These are phyloP conservation scores for Pseudococcus jackbeardsleyi DNA, from an alignment of 2,888 invertebrate species.

Conservation along the genomic window DNA sequence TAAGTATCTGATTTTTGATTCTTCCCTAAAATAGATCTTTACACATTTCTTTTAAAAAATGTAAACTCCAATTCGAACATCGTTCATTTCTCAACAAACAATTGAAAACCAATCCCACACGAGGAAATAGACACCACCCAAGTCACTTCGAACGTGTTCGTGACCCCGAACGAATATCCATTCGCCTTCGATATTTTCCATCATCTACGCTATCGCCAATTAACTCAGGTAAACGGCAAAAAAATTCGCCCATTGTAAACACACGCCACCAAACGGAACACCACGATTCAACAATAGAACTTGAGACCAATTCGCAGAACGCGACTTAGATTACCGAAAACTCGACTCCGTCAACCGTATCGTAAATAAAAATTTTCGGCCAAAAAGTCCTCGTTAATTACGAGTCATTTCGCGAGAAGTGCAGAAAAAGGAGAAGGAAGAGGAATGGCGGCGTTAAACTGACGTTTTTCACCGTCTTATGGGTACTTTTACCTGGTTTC, in stretches of 20 bases:
- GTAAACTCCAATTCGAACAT: no score
- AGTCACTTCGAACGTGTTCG: background rate
- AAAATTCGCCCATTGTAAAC: conserved; percentile 11
- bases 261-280: background rate
- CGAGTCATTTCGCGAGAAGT: background rate
- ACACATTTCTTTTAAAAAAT: no score
- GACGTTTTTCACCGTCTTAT: background rate
- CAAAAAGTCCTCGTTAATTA: background rate
- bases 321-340: background rate
- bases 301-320: background rate
- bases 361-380: background rate
- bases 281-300: background rate
- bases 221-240: background rate
- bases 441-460: background rate
- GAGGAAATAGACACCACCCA: background rate
- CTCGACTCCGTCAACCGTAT: background rate
- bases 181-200: conserved; percentile 17
- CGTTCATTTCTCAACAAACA: background rate
- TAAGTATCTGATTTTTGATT: no score
- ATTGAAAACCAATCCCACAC: background rate
- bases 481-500: background rate
- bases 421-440: background rate
- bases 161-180: background rate
- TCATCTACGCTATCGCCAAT: conserved; percentile 7
- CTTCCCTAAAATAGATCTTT: no score